These are phyloP conservation scores for Neodontobutis hainanensis DNA, from an alignment of 2,113 vertebrate species.

Conservation along the genomic window DNA sequence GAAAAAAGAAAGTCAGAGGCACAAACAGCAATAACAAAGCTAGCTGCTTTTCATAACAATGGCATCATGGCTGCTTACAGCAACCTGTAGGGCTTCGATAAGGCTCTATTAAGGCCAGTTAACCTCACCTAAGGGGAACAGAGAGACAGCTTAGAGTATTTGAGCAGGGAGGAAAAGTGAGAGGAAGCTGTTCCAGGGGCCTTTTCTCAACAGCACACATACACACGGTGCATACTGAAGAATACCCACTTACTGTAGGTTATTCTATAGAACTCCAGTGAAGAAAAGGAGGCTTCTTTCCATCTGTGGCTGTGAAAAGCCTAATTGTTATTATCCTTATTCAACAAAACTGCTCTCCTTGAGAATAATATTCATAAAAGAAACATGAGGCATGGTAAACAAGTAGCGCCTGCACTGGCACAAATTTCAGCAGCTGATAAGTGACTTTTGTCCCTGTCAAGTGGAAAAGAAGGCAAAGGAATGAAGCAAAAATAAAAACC, in stretches of 20 bases:
- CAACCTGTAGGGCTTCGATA: constrained; percentile 82
- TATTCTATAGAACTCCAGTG: constrained; percentile 74
- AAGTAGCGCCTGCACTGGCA: constrained; percentile 78
- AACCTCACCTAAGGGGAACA: constrained; percentile 70
- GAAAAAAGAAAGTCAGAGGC: constrained; percentile 60
- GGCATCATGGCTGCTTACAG: constrained; percentile 76
- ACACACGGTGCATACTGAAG: constrained; percentile 70
- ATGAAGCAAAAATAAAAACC: constrained; percentile 12
- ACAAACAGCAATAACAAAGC: constrained; percentile 75
- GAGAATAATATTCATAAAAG: constrained; percentile 92
- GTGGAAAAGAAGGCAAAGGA: constrained; percentile 43
- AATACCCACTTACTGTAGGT: constrained; percentile 76
- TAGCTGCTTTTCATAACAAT: constrained; percentile 84
- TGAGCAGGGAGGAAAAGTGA: constrained; percentile 47
- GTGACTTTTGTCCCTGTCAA: constrained; percentile 78
- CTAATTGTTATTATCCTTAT: constrained; percentile 85
- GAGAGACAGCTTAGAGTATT: constrained; percentile 62
- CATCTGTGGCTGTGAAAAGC: constrained; percentile 79
- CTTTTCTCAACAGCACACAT: constrained; percentile 68
- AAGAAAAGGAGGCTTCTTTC: constrained; percentile 73
- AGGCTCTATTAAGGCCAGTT: constrained; percentile 78
- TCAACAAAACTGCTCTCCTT: constrained; percentile 78
- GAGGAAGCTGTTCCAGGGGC: constrained; percentile 59
- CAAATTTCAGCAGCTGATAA: constrained; percentile 82
- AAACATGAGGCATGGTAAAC: constrained; percentile 89